Evolutionary conservation across 2,113 vertebrate species (phyloP).

Genomic region (Myotis brandtii): DNA sequence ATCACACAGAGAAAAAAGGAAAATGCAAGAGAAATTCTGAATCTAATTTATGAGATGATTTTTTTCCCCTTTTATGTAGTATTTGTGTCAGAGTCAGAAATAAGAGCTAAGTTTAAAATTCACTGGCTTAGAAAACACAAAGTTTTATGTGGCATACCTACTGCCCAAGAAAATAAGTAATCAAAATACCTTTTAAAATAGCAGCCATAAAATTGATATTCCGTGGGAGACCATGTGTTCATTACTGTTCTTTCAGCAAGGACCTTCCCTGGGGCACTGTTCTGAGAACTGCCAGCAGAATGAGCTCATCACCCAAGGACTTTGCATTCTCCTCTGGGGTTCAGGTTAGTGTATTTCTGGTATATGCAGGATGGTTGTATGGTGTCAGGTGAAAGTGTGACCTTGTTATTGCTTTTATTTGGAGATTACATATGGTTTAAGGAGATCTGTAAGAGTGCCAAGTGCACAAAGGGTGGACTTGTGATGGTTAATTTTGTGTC

Average conservation of each 20-base stretch:
- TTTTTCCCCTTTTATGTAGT: not conserved
- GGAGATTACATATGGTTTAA: not conserved
- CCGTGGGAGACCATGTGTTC: not conserved
- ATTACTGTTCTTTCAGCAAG: not conserved
- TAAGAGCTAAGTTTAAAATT: conserved; percentile 47
- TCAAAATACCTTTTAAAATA: conserved; percentile 38
- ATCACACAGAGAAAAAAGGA: not conserved
- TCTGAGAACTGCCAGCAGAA: not conserved
- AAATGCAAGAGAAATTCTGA: conserved; percentile 16
- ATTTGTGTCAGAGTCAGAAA: conserved; percentile 12
- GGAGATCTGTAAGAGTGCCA: not conserved
- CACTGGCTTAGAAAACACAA: conserved; percentile 14
- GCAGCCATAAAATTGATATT: conserved; percentile 32
- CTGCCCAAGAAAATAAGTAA: conserved; percentile 14
- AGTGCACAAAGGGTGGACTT: not conserved
- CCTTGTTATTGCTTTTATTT: not conserved
- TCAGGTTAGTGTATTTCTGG: not conserved
- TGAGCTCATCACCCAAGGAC: not conserved
- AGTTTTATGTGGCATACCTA: not conserved
- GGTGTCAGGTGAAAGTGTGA: not conserved
- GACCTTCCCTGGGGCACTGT: not conserved
- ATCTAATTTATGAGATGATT: not conserved
- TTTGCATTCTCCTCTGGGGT: not conserved
- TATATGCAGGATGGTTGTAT: not conserved
- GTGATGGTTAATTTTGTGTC: not conserved